Conservation (phyloP, 2,888 invertebrate species). For the Drosophila emarginata region DNA sequence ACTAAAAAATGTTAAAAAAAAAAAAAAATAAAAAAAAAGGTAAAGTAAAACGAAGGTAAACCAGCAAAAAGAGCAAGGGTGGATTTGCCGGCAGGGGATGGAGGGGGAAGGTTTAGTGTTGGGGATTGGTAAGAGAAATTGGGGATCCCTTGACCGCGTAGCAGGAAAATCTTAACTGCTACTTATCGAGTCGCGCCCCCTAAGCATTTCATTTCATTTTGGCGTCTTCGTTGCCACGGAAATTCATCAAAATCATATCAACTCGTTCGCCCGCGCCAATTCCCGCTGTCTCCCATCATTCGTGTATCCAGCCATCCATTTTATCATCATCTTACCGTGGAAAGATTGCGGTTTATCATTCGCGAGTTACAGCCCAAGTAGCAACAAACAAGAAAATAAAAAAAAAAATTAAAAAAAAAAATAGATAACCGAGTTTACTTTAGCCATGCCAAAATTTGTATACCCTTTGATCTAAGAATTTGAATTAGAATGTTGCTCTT, state of each 20-base stretch:
- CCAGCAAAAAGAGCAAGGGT: not conserved
- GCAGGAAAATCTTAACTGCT: conserved; percentile 72
- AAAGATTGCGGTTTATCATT: conserved; percentile 69
- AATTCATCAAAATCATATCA: conserved; percentile 78
- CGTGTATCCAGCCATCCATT: not conserved
- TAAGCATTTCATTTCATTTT: conserved; percentile 63
- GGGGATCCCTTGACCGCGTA: conserved; percentile 49
- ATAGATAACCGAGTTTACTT: no score
- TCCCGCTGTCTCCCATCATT: conserved; percentile 1
- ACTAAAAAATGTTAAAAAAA: conserved; percentile 47
- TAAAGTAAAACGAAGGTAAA: not conserved
- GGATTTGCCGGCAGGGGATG: not conserved
- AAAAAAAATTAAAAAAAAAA: not conserved
- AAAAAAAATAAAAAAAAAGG: not conserved
- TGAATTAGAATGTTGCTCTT: no score
- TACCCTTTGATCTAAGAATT: no score
- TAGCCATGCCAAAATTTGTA: no score
- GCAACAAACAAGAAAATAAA: conserved; percentile 5
- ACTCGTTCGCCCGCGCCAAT: conserved; percentile 60
- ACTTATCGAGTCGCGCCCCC: conserved; percentile 66
- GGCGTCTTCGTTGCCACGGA: conserved; percentile 75
- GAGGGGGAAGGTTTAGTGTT: not conserved
- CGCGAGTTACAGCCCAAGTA: conserved; percentile 48
- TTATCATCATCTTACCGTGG: conserved; percentile 22
- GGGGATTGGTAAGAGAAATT: conserved; percentile 30